Percentiles rank a stretch among this genome's conserved stretches.
These are phyloP conservation scores for Troides oblongomaculatus DNA, from an alignment of 2,888 invertebrate species.

Conservation along the genomic window DNA sequence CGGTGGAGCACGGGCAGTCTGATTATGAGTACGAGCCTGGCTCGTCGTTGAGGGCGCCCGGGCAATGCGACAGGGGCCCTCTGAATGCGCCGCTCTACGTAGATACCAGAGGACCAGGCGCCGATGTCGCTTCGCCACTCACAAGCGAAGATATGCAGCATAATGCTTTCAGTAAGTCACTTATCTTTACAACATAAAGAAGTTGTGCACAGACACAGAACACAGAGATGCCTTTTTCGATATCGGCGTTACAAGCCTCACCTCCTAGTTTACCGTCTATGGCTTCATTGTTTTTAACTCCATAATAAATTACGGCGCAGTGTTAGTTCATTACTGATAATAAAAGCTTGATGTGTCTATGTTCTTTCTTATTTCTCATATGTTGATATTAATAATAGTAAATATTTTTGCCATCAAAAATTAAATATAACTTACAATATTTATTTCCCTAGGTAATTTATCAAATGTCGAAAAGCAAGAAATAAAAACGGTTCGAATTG, in stretches of 20 bases:
- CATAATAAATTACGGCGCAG: too few relatives aligned
- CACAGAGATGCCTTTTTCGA: too few relatives aligned
- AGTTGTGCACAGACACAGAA: too few relatives aligned
- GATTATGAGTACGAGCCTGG: slow-evolving; percentile 61
- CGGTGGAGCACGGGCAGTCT: slow-evolving; percentile 84
- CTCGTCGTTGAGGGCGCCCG: slow-evolving; percentile 50
- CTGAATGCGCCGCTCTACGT: slow-evolving; percentile 84
- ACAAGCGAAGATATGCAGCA: slow-evolving; percentile 68
- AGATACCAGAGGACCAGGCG: slow-evolving; percentile 78
- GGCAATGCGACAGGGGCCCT: slow-evolving; percentile 57
- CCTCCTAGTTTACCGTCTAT: too few relatives aligned
- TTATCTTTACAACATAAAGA: not conserved
- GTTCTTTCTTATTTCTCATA: too few relatives aligned
- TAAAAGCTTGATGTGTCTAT: too few relatives aligned
- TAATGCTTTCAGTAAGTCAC: slow-evolving; percentile 59
- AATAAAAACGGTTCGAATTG: slow-evolving; percentile 95
- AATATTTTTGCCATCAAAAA: not conserved
- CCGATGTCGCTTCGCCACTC: slow-evolving; percentile 62
- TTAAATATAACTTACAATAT: not conserved
- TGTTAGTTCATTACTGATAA: too few relatives aligned
- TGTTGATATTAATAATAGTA: too few relatives aligned
- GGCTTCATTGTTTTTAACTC: too few relatives aligned
- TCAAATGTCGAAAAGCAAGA: slow-evolving; percentile 90
- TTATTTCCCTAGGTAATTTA: slow-evolving; percentile 79
- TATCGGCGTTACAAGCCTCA: too few relatives aligned